phyloP scores from a whole-genome alignment of 2,888 invertebrate genomes.

The Hypena proboscidalis region DNA sequence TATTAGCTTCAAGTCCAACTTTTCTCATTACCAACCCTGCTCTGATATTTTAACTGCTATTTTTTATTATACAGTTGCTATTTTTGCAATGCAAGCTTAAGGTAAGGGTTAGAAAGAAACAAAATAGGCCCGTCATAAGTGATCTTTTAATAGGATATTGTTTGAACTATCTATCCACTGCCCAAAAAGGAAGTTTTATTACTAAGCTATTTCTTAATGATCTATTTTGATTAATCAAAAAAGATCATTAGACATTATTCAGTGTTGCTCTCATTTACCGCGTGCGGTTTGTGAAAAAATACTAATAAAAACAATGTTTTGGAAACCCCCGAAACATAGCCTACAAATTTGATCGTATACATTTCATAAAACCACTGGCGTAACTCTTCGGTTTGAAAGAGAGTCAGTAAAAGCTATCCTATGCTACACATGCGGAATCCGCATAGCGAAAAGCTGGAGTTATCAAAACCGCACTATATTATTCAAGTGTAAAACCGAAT shows the following conservation, averaged over 20 bases:
- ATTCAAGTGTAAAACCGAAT: constrained; percentile 16
- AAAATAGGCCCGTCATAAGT: no score
- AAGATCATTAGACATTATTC: no score
- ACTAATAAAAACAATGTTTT: neutral
- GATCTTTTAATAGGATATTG: no score
- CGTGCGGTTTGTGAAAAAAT: neutral
- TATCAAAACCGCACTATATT: constrained; percentile 14
- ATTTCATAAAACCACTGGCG: constrained; percentile 23
- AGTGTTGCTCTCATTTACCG: no score
- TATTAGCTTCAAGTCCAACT: constrained; percentile 54
- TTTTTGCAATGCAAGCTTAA: no score
- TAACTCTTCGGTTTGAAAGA: constrained; percentile 22
- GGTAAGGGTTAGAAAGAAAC: no score
- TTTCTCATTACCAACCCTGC: constrained; percentile 61
- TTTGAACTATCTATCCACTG: no score
- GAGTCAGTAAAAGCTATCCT: constrained; percentile 23
- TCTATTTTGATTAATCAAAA: no score
- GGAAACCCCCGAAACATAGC: constrained; percentile 4
- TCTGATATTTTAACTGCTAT: constrained; percentile 46
- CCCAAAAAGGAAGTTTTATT: no score
- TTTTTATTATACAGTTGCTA: no score
- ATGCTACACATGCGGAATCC: constrained; percentile 11
- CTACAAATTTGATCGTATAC: constrained; percentile 13
- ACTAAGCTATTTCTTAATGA: no score
- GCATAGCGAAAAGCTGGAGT: constrained; percentile 4